Conservation (phyloP, 64 coral and sea anemone genomes). For the Dendrophyllia cribrosa region DNA sequence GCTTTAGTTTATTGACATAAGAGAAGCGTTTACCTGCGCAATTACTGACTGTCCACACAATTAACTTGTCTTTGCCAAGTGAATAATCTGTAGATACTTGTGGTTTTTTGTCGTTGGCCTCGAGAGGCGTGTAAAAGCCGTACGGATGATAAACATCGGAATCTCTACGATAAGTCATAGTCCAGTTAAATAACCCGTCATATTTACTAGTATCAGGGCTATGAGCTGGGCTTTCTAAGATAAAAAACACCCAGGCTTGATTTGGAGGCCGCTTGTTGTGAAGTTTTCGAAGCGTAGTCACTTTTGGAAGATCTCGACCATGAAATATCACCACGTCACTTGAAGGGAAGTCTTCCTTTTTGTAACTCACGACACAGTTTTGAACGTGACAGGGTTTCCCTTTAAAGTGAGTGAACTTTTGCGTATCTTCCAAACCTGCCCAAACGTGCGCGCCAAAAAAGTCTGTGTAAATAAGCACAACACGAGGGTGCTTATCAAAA, state of each 20-base stretch:
- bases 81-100: conserved; percentile 14
- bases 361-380: conserved; percentile 71
- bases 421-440: conserved; percentile 42
- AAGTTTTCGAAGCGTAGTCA: conserved; percentile 33
- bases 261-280: background rate
- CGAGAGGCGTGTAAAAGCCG: background rate
- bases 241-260: conserved; percentile 68
- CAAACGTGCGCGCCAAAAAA: conserved; percentile 51
- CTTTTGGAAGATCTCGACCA: conserved; percentile 64
- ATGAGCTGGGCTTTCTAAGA: conserved; percentile 68
- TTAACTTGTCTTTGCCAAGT: conserved; percentile 25
- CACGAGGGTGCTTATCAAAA: no score
- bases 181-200: conserved; percentile 76
- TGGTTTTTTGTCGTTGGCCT: background rate
- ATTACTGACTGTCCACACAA: conserved; percentile 66
- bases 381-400: conserved; percentile 19
- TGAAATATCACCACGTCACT: conserved; percentile 71
- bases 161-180: conserved; percentile 75
- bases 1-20: conserved; percentile 22
- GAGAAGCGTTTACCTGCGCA: conserved; percentile 21
- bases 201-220: conserved; percentile 39
- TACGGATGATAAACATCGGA: conserved; percentile 74
- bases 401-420: conserved; percentile 64
- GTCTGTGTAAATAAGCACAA: conserved; percentile 64
- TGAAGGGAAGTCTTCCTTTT: conserved; percentile 36